Percentiles rank a stretch among this genome's conserved stretches.
Conservation (phyloP, 2,797 vertebrate species). For the Nannoperca australis region DNA sequence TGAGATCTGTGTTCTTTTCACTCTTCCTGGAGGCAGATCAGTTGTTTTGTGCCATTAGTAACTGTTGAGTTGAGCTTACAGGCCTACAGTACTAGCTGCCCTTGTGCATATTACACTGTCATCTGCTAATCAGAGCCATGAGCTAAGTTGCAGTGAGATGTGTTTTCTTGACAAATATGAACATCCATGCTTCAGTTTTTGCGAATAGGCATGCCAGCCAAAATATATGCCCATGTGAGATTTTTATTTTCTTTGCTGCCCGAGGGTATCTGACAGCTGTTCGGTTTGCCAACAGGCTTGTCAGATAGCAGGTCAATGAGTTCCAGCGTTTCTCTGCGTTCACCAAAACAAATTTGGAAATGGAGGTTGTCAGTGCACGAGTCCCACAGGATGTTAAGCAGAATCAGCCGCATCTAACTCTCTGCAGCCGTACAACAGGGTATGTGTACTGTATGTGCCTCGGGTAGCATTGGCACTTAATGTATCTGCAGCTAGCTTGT, state of each 20-base stretch:
- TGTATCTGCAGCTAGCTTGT: slow-evolving; percentile 51
- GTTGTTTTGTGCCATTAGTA: slow-evolving; percentile 41
- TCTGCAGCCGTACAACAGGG: slow-evolving; percentile 26
- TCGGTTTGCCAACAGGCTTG: slow-evolving; percentile 56
- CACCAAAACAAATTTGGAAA: slow-evolving; percentile 67
- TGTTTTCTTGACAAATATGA: slow-evolving; percentile 41
- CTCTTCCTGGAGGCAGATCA: slow-evolving; percentile 45
- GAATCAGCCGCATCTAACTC: slow-evolving; percentile 50
- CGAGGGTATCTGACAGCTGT: slow-evolving; percentile 69
- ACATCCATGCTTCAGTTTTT: slow-evolving; percentile 47
- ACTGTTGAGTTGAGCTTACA: slow-evolving; percentile 39
- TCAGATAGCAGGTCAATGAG: slow-evolving; percentile 61
- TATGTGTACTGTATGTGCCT: slow-evolving; percentile 26
- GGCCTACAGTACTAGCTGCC: slow-evolving; percentile 20
- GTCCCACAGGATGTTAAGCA: slow-evolving; percentile 48
- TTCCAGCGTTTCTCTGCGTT: slow-evolving; percentile 33
- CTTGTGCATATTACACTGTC: slow-evolving; percentile 35
- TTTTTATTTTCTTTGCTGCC: slow-evolving; percentile 59
- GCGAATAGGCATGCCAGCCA: slow-evolving; percentile 41
- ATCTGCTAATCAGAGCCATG: slow-evolving; percentile 50
- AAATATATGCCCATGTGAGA: slow-evolving; percentile 54
- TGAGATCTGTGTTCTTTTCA: slow-evolving; percentile 31
- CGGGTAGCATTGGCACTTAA: slow-evolving; percentile 46
- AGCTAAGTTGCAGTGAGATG: slow-evolving; percentile 42
- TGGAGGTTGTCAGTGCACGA: slow-evolving; percentile 40